Evolutionary conservation across 2,797 vertebrate genomes (phyloP).

Genomic region (Syncerus caffer): DNA sequence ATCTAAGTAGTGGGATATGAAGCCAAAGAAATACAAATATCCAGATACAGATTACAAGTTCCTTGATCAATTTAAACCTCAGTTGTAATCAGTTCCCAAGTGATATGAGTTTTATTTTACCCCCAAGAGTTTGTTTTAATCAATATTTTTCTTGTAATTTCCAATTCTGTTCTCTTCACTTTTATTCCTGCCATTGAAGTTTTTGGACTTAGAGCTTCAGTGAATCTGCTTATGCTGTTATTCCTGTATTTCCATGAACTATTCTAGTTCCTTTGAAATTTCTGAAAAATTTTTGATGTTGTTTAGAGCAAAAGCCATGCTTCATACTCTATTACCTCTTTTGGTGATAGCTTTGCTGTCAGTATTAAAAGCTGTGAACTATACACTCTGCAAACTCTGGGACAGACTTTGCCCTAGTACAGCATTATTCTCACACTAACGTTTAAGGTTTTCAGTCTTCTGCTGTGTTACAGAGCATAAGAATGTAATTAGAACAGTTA

Average conservation of each 20-base stretch:
- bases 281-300: neutral
- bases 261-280: neutral
- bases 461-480: neutral
- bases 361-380: neutral
- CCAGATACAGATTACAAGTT: neutral
- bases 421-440: neutral
- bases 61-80: neutral
- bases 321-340: neutral
- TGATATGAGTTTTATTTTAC: neutral
- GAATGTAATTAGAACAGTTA: neutral
- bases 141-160: neutral
- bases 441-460: neutral
- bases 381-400: fast-evolving
- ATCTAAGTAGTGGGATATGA: neutral
- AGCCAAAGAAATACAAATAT: neutral
- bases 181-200: neutral
- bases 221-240: neutral
- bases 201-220: neutral
- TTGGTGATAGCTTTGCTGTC: neutral
- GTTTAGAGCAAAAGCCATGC: neutral
- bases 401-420: neutral
- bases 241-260: neutral
- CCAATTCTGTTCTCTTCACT: neutral
- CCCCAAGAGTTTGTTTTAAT: neutral
- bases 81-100: neutral